A percentile compares a stretch with the other conserved stretches of the same genome.
Evolutionary conservation across 2,113 vertebrate genomes (phyloP).

Genomic region (Scortum barcoo): DNA sequence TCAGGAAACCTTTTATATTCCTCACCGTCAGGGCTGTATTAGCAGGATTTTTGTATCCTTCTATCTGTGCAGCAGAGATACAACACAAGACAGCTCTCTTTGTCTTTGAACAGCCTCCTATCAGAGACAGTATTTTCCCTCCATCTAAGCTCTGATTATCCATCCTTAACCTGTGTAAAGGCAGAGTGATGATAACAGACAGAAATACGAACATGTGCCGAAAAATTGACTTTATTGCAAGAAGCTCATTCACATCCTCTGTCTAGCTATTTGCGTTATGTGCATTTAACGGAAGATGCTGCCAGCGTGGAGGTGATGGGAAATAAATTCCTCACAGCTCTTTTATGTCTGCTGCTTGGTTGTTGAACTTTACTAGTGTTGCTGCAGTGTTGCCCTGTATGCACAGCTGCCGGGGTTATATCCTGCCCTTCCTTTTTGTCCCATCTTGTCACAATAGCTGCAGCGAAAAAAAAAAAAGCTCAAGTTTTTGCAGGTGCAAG

Average conservation of each 20-base stretch:
- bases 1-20: background rate
- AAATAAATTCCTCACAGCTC: constrained; percentile 58
- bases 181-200: constrained; percentile 19
- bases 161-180: constrained; percentile 32
- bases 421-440: constrained; percentile 68
- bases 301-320: constrained; percentile 23
- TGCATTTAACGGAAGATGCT: constrained; percentile 15
- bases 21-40: background rate
- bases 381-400: constrained; percentile 78
- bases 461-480: constrained; percentile 24
- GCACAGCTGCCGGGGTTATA: constrained; percentile 81
- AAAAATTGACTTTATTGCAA: constrained; percentile 40
- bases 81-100: background rate
- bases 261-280: background rate
- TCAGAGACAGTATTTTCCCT: constrained; percentile 8
- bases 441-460: constrained; percentile 75
- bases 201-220: background rate
- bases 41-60: background rate
- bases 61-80: background rate
- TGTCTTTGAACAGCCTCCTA: background rate
- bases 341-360: constrained; percentile 54
- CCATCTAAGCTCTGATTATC: constrained; percentile 17
- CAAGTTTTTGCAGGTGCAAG: constrained; percentile 79
- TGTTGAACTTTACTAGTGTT: constrained; percentile 77
- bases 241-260: constrained; percentile 23